Conservation (phyloP, 2,888 invertebrate species). For the Volucella zonaria region DNA sequence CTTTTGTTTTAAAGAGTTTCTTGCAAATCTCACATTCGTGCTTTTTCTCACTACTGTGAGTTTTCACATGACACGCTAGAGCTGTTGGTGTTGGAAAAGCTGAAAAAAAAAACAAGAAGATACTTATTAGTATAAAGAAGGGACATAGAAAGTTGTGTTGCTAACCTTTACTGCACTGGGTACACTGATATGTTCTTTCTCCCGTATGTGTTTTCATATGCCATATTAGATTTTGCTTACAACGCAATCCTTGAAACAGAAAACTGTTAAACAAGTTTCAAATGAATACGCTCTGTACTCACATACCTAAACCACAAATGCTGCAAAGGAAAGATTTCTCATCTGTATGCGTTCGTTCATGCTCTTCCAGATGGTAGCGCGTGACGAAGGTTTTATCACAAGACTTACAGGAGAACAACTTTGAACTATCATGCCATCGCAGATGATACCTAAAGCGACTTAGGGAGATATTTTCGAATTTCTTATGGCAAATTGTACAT, state of each 20-base stretch:
- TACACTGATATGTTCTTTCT: slow-evolving; percentile 67
- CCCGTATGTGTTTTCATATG: slow-evolving; percentile 70
- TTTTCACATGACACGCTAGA: slow-evolving; percentile 64
- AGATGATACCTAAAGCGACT: slow-evolving; percentile 65
- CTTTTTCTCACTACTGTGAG: slow-evolving; percentile 65
- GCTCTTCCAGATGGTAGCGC: slow-evolving; percentile 64
- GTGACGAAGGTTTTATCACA: slow-evolving; percentile 68
- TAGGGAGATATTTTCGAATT: slow-evolving; percentile 66
- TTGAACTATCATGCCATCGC: slow-evolving; percentile 68
- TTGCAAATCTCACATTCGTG: slow-evolving; percentile 69
- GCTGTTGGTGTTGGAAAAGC: slow-evolving; percentile 69
- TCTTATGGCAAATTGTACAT: slow-evolving; percentile 62
- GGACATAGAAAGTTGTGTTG: background rate
- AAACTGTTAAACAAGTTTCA: slow-evolving; percentile 5
- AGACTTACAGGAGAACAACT: slow-evolving; percentile 63
- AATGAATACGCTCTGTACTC: background rate
- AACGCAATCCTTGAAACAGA: slow-evolving; percentile 50
- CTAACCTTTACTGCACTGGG: slow-evolving; percentile 62
- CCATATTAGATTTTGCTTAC: slow-evolving; percentile 69
- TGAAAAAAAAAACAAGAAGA: slow-evolving; percentile 3
- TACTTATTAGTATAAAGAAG: too few relatives aligned
- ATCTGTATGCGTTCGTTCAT: slow-evolving; percentile 66
- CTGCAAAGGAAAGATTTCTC: slow-evolving; percentile 68
- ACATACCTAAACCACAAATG: slow-evolving; percentile 68
- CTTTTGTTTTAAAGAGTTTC: slow-evolving; percentile 67